Evolutionary conservation across 35 echinoderm and acorn worm genomes (phyloP).

Genomic region (Holothuria glaberrima): DNA sequence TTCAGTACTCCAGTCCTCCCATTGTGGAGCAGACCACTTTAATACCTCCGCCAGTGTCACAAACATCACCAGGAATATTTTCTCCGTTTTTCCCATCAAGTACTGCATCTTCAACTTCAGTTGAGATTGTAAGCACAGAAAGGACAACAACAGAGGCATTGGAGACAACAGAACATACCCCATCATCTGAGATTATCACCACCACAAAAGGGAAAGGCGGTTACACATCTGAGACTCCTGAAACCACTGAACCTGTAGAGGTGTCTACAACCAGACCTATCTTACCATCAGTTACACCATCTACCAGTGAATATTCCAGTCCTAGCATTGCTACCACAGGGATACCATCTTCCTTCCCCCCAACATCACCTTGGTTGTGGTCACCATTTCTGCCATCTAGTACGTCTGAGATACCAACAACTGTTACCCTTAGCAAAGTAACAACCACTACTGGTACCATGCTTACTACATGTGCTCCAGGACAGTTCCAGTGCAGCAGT

Average conservation of each 20-base stretch:
- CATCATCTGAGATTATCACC: not conserved
- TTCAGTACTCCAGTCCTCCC: not conserved
- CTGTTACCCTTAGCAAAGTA: slow-evolving; percentile 27
- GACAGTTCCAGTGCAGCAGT: slow-evolving; percentile 72
- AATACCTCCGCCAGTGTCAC: not conserved
- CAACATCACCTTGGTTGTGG: slow-evolving; percentile 2
- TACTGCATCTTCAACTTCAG: not conserved
- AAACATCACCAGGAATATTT: not conserved
- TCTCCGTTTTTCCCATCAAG: slow-evolving; percentile 9
- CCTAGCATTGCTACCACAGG: not conserved
- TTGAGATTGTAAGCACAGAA: not conserved
- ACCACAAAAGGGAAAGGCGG: not conserved
- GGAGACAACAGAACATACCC: slow-evolving; percentile 10
- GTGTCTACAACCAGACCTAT: not conserved
- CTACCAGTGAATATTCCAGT: slow-evolving; percentile 1
- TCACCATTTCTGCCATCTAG: slow-evolving; percentile 47
- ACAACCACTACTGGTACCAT: slow-evolving; percentile 31
- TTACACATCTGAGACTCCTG: slow-evolving; percentile 24
- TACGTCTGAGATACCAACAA: not conserved
- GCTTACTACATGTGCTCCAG: slow-evolving; percentile 44
- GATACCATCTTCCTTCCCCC: not conserved
- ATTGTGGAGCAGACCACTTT: not conserved
- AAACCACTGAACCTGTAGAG: not conserved
- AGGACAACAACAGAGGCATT: not conserved
- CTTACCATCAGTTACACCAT: slow-evolving; percentile 17